These are phyloP conservation scores for Semicossyphus pulcher DNA, from an alignment of 2,113 vertebrate species.

Conservation along the genomic window DNA sequence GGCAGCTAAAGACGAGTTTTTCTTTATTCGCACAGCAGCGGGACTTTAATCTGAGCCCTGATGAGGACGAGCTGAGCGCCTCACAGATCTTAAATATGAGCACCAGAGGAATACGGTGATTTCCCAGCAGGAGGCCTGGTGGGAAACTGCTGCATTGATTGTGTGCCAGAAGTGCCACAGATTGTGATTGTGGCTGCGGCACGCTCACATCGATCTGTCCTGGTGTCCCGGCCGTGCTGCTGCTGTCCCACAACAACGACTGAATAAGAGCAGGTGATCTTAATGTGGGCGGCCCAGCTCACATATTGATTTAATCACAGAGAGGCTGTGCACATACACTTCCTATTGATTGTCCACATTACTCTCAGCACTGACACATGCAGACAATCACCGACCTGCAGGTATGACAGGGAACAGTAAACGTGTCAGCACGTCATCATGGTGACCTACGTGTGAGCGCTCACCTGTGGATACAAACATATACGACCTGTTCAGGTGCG, in stretches of 20 bases:
- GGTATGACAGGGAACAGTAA: slow-evolving; percentile 43
- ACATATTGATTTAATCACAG: slow-evolving; percentile 84
- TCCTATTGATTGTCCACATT: slow-evolving; percentile 82
- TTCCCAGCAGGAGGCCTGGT: slow-evolving; percentile 77
- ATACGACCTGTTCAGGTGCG: no score
- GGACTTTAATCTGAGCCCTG: background rate
- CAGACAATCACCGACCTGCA: slow-evolving; percentile 65
- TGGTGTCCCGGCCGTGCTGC: slow-evolving; percentile 75
- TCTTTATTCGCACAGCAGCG: background rate
- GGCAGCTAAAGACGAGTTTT: no score
- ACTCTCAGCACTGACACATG: slow-evolving; percentile 75
- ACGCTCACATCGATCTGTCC: slow-evolving; percentile 79
- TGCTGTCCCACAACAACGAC: slow-evolving; percentile 80
- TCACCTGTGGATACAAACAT: no score
- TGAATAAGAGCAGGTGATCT: slow-evolving; percentile 82
- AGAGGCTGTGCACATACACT: slow-evolving; percentile 83
- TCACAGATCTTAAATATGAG: slow-evolving; percentile 34
- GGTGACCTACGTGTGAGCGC: slow-evolving; percentile 63
- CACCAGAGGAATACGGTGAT: slow-evolving; percentile 71
- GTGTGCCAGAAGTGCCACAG: slow-evolving; percentile 75
- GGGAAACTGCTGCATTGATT: slow-evolving; percentile 80
- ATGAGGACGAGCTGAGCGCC: background rate
- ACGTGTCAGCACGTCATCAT: slow-evolving; percentile 58
- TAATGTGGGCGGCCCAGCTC: slow-evolving; percentile 81
- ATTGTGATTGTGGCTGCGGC: slow-evolving; percentile 80